These are phyloP conservation scores for Paralinhomoeus sp. DNA, from an alignment of 2,888 invertebrate species.

Conservation along the genomic window DNA sequence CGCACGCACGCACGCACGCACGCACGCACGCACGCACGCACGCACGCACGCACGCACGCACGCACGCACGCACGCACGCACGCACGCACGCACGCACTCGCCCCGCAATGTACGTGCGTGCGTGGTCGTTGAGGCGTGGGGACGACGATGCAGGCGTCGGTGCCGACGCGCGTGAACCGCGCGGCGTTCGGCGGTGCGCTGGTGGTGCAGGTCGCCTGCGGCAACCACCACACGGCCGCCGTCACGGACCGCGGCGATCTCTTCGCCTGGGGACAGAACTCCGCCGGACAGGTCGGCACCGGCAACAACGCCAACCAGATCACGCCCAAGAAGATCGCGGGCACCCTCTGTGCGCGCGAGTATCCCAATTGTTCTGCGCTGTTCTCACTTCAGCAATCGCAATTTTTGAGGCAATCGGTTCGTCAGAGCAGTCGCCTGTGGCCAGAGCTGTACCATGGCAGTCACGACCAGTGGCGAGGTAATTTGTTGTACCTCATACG, in stretches of 20 bases:
- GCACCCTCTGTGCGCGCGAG: slow-evolving; percentile 17
- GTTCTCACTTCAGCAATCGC: no score
- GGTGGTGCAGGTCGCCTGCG: slow-evolving; percentile 36
- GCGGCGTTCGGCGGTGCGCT: slow-evolving; percentile 29
- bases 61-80: no score
- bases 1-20: no score
- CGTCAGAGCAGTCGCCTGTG: slow-evolving; percentile 7
- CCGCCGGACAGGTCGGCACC: slow-evolving; percentile 34
- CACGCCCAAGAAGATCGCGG: slow-evolving; percentile 31
- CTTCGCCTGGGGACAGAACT: slow-evolving; percentile 40
- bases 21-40: no score
- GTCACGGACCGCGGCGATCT: slow-evolving; percentile 38
- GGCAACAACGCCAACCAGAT: slow-evolving; percentile 30
- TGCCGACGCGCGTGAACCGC: slow-evolving; percentile 31
- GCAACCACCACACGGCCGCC: slow-evolving; percentile 38
- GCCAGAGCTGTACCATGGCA: slow-evolving; percentile 9
- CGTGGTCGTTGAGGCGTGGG: slow-evolving; percentile 36
- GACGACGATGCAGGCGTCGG: slow-evolving; percentile 33
- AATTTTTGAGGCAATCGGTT: slow-evolving; percentile 6
- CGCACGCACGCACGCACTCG: no score
- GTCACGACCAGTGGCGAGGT: slow-evolving; percentile 9
- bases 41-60: no score
- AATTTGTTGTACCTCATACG: no score
- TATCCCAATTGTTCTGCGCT: no score
- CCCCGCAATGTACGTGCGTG: no score